phyloP scores from a whole-genome alignment of 2,113 vertebrate genomes.

The Sinocyclocheilus maitianheensis region DNA sequence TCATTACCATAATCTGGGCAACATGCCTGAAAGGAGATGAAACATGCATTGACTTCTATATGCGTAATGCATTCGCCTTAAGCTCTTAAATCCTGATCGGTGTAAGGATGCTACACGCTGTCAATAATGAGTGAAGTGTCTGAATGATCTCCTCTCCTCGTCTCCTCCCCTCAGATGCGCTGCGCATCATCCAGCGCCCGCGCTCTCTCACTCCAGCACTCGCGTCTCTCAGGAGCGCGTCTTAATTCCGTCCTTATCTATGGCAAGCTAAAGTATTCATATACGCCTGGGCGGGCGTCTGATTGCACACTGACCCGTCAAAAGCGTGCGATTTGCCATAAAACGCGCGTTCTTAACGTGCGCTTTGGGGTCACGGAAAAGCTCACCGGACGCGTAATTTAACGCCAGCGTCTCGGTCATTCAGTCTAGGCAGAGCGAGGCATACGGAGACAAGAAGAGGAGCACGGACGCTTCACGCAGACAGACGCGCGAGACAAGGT shows the following conservation, averaged over 20 bases:
- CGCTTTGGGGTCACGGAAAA: not conserved
- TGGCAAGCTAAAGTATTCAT: too few relatives aligned
- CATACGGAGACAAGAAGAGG: not conserved
- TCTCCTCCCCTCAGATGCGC: constrained; percentile 49
- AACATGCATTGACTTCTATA: not conserved
- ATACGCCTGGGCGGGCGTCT: too few relatives aligned
- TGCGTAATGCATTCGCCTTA: not conserved
- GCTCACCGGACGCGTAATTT: not conserved
- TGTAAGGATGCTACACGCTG: not conserved
- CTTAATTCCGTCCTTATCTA: not conserved
- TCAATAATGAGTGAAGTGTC: constrained; percentile 44
- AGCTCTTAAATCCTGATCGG: not conserved
- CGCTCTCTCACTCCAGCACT: constrained; percentile 1
- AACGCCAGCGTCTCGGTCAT: not conserved
- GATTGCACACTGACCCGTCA: too few relatives aligned
- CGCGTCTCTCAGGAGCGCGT: constrained; percentile 15
- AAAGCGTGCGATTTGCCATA: too few relatives aligned
- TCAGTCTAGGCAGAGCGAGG: not conserved
- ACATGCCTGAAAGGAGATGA: not conserved
- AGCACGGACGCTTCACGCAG: not conserved
- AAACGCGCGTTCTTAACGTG: too few relatives aligned
- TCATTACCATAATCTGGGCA: not conserved
- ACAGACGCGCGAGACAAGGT: not conserved
- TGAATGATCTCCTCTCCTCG: constrained; percentile 21
- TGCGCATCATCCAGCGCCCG: constrained; percentile 37